Evolutionary conservation across 2,797 vertebrate genomes (phyloP), one percentile per base, ranked within the genome.

Genomic region (Premnoplex brunnescens): DNA sequence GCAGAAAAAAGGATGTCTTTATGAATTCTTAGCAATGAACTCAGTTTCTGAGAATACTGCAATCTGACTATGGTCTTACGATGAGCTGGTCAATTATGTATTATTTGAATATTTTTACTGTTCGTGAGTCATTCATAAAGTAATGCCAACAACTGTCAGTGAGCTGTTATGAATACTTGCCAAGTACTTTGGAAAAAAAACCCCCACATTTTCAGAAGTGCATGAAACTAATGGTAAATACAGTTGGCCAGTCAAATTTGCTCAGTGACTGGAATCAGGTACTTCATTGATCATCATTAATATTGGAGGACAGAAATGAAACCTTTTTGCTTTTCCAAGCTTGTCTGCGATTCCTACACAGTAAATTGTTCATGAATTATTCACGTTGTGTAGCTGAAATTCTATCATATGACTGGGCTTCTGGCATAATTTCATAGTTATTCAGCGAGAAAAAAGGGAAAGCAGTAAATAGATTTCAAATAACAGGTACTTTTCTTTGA

Each of bases 51-150:
- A 85, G 52, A 91, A 88, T 30, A 62, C 21, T 89, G 49, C 23
- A 56, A 87, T 84, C 85, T 82, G 56, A 52, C 44, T 89, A 27
- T 21, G 69, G 55, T 37, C 43, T 92, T 79, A 74, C 34, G 28
- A 80, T 54, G 74, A 97, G 94, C 96, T 91, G 96, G 96, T 97
- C 95, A 97, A 46, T 96, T 95, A 84, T 95, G 91, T 93, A 83
- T 91, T 67, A 75, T 89, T 71, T 94, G 49, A 95, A 68, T 76
- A 17, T 89, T 95, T 95, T 96, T 89, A 95, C 97, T 94, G 95
- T 96, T 97, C 7, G 34, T 96, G 93, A 97, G 91, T 94, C 95
- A 95, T 97, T 96, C 94, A 95, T 94, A 72, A 95, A 83, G 55
- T 59, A 88, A 89, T 60, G 76, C 44, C 89, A 68, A 76, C 66